Evolutionary conservation across 92 coral and sea anemone species (phyloP).

Genomic region (Epizoanthus scotinus): DNA sequence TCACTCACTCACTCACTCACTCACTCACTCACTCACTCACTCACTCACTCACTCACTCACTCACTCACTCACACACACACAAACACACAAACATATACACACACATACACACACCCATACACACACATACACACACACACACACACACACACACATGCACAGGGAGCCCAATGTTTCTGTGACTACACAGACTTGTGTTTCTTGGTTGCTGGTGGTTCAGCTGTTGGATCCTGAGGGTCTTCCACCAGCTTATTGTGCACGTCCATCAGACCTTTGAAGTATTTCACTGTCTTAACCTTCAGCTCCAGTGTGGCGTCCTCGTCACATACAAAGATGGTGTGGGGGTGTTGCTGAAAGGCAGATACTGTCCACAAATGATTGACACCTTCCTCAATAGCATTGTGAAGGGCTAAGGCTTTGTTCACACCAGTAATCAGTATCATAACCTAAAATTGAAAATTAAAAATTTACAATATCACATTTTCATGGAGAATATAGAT

Average conservation of each 20-base stretch:
- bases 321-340: constrained; percentile 87
- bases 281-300: constrained; percentile 94
- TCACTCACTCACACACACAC: no score
- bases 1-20: no score
- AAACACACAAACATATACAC: no score
- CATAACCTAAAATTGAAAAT: constrained; percentile 72
- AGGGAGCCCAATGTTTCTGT: constrained; percentile 16
- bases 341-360: constrained; percentile 96
- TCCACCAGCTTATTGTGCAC: constrained; percentile 95
- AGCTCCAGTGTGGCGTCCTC: constrained; percentile 98
- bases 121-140: no score
- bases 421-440: constrained; percentile 90
- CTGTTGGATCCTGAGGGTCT: constrained; percentile 84
- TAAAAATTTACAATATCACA: no score
- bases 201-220: constrained; percentile 78
- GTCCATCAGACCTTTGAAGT: constrained; percentile 96
- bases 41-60: no score
- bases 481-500: no score
- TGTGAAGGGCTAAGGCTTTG: constrained; percentile 89
- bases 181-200: constrained; percentile 50
- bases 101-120: no score
- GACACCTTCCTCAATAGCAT: constrained; percentile 91
- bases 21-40: no score
- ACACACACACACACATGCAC: not conserved
- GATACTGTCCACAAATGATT: constrained; percentile 99